These are phyloP conservation scores for Philereme transversata DNA, from an alignment of 2,888 invertebrate species.

Conservation along the genomic window DNA sequence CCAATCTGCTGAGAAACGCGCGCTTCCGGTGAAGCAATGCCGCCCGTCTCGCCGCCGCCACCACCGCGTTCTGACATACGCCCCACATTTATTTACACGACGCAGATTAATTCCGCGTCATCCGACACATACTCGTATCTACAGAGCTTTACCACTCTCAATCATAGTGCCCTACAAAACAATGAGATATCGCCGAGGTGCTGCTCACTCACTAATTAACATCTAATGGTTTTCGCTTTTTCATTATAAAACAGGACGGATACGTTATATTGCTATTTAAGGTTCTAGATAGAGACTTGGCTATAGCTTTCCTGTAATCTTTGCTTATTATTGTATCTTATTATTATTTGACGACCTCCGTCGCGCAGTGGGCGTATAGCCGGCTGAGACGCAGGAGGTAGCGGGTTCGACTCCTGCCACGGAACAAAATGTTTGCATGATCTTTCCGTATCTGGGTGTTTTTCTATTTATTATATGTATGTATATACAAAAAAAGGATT, in stretches of 20 bases:
- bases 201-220: constrained; percentile 35
- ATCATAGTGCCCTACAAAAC: constrained; percentile 58
- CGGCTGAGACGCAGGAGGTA: too few species aligned
- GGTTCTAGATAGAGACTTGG: too few species aligned
- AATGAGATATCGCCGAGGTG: constrained; percentile 27
- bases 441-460: too few species aligned
- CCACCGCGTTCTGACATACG: constrained; percentile 58
- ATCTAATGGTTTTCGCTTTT: constrained; percentile 12
- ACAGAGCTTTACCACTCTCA: constrained; percentile 56
- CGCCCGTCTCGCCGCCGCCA: constrained; percentile 50
- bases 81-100: constrained; percentile 75
- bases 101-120: constrained; percentile 75
- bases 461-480: too few species aligned
- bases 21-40: constrained; percentile 48
- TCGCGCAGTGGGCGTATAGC: too few species aligned
- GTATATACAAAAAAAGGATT: too few species aligned
- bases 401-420: too few species aligned
- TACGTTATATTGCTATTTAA: neutral
- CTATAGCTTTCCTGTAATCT: too few species aligned
- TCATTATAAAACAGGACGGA: neutral
- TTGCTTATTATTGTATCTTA: too few species aligned
- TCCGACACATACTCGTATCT: constrained; percentile 70
- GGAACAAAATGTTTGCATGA: too few species aligned
- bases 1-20: constrained; percentile 54
- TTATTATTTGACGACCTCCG: too few species aligned